A percentile compares a stretch with the other conserved stretches of the same genome.
These are phyloP conservation scores for Staurois parvus DNA, from an alignment of 2,797 vertebrate genomes.

Conservation along the genomic window DNA sequence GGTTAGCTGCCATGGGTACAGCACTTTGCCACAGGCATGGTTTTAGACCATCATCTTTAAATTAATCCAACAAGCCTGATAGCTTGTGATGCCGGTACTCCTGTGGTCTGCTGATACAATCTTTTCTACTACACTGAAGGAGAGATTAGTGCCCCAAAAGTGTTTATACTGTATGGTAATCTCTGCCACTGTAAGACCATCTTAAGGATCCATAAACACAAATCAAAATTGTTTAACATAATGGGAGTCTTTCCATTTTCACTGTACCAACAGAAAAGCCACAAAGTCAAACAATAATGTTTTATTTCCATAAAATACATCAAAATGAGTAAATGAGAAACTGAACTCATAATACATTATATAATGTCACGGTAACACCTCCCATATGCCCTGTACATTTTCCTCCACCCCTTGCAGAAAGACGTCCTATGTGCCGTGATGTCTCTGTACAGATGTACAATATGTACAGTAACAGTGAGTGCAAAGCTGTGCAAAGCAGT, in stretches of 20 bases:
- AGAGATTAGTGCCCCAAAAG: neutral
- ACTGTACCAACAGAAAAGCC: neutral
- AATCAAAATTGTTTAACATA: neutral
- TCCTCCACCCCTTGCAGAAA: constrained; percentile 79
- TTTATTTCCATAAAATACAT: constrained; percentile 84
- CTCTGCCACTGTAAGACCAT: too few species aligned
- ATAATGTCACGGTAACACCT: constrained; percentile 80
- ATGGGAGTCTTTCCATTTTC: neutral
- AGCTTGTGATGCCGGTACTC: neutral
- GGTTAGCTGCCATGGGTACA: too few species aligned
- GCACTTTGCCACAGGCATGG: too few species aligned
- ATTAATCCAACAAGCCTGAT: neutral
- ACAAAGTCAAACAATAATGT: constrained; percentile 72
- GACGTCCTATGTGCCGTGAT: constrained; percentile 74
- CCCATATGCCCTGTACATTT: constrained; percentile 92
- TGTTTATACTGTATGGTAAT: too few species aligned
- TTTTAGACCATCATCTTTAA: too few species aligned
- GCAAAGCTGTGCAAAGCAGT: constrained; percentile 81
- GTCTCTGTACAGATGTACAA: constrained; percentile 93
- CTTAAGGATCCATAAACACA: neutral
- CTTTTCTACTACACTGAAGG: neutral
- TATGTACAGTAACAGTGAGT: constrained; percentile 87
- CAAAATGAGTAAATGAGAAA: constrained; percentile 72
- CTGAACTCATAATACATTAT: constrained; percentile 77
- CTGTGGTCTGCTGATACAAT: neutral